Evolutionary conservation across 2,797 vertebrate genomes (phyloP).

Genomic region (Salarias fasciatus): DNA sequence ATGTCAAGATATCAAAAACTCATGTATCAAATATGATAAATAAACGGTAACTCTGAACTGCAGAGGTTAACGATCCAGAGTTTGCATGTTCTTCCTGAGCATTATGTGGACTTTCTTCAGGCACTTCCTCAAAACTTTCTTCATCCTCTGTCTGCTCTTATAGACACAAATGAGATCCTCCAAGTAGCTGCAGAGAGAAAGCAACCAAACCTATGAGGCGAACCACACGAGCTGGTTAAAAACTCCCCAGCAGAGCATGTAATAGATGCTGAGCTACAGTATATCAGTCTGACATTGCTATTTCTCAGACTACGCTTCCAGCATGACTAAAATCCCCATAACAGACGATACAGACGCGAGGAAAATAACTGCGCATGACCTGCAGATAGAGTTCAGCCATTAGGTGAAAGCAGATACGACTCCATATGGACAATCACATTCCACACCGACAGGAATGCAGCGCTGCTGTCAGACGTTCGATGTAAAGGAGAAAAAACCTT

Average conservation of each 20-base stretch:
- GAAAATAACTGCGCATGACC: conserved; percentile 48
- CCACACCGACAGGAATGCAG: conserved; percentile 51
- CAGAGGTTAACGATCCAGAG: too few species aligned
- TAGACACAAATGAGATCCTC: too few species aligned
- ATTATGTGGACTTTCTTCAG: too few species aligned
- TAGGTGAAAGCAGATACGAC: conserved; percentile 69
- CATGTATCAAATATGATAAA: too few species aligned
- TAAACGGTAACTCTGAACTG: too few species aligned
- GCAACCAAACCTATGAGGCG: too few species aligned
- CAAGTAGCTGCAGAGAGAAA: too few species aligned
- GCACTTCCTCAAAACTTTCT: too few species aligned
- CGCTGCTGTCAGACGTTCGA: conserved; percentile 38
- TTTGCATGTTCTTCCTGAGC: too few species aligned
- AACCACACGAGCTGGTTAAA: neutral
- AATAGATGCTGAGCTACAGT: neutral
- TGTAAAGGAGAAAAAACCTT: conserved; percentile 9
- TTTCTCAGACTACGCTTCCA: neutral
- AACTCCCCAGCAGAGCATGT: neutral
- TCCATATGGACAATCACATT: conserved; percentile 64
- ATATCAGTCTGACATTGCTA: neutral
- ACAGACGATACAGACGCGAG: conserved; percentile 42
- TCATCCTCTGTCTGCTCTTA: too few species aligned
- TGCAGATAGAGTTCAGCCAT: conserved; percentile 46
- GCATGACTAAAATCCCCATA: neutral
- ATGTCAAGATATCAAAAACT: too few species aligned